Evolutionary conservation across 2,888 invertebrate species (phyloP), one percentile per base, ranked within the genome.

Genomic region (Philopedon plagiatum): DNA sequence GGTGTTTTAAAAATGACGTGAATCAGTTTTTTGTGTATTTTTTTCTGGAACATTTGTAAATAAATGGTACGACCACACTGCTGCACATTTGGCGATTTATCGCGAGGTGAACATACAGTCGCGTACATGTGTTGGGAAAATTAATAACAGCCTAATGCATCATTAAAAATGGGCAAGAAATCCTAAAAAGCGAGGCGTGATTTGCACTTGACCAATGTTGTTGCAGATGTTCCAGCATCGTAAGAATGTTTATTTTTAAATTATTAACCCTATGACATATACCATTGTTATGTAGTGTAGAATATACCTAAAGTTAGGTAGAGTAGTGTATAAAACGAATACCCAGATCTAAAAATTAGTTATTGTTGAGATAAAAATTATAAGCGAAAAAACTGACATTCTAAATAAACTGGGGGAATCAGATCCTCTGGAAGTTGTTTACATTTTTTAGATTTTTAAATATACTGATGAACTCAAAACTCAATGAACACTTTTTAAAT

Each of bases 201-300:
- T n/a, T n/a, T n/a, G n/a, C n/a, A n/a, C n/a, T n/a, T n/a, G n/a
- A n/a, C n/a, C 7, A 19, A 0, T 19, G 9, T 51, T 51, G 26
- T 51, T 29, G 15, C 51, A 29, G 15, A 29, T 15, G 13, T 26
- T 15, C 15, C 18, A 29, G 13, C 2, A 29, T 0, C 1, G 29
- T 49, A 32, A 63, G 21, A 63, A 34, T 49, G 26, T 26, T 26
- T 46, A 5, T 26, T 49, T 49, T 62, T 49, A 46, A 29, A 5
- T 26, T 49, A 32, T 62, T 49, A 46, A 29, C 44, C 46, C 19
- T 23, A n/a, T 4, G 18, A 49, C 39, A 19, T 61, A 49, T 65
- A 65, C 39, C 64, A 65, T 65, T 65, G 64, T 65, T 65, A 65
- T 65, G 29, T 65, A 65, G 56, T 65, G 39, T 63, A 34, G 44